These are phyloP conservation scores for Aphodius sticticus DNA, from an alignment of 2,888 invertebrate species.

Conservation along the genomic window DNA sequence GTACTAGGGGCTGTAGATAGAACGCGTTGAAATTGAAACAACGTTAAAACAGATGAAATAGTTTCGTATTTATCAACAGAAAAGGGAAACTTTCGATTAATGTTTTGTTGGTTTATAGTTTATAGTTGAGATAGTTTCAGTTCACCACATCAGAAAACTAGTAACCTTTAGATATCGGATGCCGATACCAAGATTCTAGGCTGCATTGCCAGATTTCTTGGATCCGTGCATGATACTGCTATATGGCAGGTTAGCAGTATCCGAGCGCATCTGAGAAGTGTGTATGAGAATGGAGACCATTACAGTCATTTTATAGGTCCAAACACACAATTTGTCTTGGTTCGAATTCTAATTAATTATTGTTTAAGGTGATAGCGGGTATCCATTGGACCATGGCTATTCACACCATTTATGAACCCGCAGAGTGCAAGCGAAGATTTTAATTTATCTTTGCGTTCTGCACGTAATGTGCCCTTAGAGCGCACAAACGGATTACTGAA, in stretches of 20 bases:
- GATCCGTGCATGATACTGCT: slow-evolving; percentile 36
- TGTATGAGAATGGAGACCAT: slow-evolving; percentile 34
- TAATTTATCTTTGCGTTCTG: slow-evolving; percentile 36
- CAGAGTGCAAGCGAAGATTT: slow-evolving; percentile 39
- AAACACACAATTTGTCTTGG: not conserved
- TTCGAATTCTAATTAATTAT: not conserved
- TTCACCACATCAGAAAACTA: no score
- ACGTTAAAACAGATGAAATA: no score
- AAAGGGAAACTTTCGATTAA: no score
- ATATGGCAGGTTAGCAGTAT: slow-evolving; percentile 35
- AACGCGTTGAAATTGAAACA: no score
- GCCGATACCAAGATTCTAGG: slow-evolving; percentile 20
- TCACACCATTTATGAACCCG: slow-evolving; percentile 43
- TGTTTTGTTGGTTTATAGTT: no score
- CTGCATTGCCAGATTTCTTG: slow-evolving; percentile 33
- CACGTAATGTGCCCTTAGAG: slow-evolving; percentile 43
- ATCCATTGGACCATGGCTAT: slow-evolving; percentile 39
- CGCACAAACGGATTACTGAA: slow-evolving; percentile 44
- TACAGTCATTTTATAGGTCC: slow-evolving; percentile 32
- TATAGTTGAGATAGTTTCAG: no score
- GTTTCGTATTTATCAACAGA: no score
- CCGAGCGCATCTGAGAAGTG: slow-evolving; percentile 25
- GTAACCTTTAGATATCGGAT: no score
- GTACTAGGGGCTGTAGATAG: no score
- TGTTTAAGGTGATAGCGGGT: slow-evolving; percentile 44